These are phyloP conservation scores for Dynastes hyllus DNA, from an alignment of 2,888 invertebrate genomes.

Conservation along the genomic window DNA sequence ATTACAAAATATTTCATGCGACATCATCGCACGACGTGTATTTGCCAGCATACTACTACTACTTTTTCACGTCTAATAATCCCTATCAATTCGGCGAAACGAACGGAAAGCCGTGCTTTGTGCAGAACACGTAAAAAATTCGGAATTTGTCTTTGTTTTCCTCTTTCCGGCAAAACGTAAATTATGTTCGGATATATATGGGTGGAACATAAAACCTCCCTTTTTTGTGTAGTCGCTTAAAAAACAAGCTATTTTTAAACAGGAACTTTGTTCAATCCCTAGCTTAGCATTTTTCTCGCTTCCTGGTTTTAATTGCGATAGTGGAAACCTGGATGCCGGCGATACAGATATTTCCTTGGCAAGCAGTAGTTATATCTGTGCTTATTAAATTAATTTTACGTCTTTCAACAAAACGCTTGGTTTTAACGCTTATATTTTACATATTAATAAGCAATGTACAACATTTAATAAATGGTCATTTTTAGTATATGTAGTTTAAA, in stretches of 20 bases:
- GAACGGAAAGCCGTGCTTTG: slow-evolving; percentile 13
- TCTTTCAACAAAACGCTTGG: neutral
- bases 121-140: slow-evolving; percentile 11
- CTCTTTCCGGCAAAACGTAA: slow-evolving; percentile 39
- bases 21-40: slow-evolving; percentile 11
- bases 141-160: slow-evolving; percentile 39
- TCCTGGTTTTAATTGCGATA: slow-evolving; percentile 42
- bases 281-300: slow-evolving; percentile 43
- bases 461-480: no score
- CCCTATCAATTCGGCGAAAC: slow-evolving; percentile 9
- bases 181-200: slow-evolving; percentile 40
- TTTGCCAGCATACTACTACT: slow-evolving; percentile 3
- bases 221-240: slow-evolving; percentile 36
- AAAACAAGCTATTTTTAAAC: slow-evolving; percentile 43
- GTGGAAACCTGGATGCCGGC: slow-evolving; percentile 22
- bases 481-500: no score
- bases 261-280: slow-evolving; percentile 36
- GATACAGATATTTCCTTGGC: neutral
- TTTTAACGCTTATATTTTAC: neutral
- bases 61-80: slow-evolving; percentile 2
- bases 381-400: slow-evolving; percentile 8
- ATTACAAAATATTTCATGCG: neutral
- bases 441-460: neutral
- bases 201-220: slow-evolving; percentile 19
- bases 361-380: neutral